A percentile compares a stretch with the other conserved stretches of the same genome.
These are phyloP conservation scores for Sebastes itinus DNA, from an alignment of 2,797 vertebrate species.

Conservation along the genomic window DNA sequence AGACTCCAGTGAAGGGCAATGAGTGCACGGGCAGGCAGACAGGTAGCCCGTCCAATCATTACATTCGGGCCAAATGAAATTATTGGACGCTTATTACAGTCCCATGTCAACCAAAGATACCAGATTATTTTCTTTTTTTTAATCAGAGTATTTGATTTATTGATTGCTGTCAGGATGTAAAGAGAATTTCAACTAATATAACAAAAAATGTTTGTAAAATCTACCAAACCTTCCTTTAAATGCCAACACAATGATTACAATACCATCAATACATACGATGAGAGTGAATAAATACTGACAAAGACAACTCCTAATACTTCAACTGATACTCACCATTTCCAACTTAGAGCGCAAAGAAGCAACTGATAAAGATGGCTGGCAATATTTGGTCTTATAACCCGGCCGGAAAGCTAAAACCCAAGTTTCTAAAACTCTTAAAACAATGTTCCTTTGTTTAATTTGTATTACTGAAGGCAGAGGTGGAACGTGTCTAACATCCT, in stretches of 20 bases:
- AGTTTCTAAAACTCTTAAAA: not conserved
- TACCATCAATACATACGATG: not conserved
- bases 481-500: not conserved
- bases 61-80: no score
- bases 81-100: no score
- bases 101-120: no score
- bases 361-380: not conserved
- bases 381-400: not conserved
- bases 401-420: not conserved
- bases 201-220: no score
- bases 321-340: not conserved
- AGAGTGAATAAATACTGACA: not conserved
- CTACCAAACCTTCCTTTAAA: not conserved
- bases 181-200: no score
- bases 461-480: not conserved
- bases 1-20: no score
- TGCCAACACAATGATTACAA: not conserved
- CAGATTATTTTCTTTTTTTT: no score
- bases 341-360: not conserved
- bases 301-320: not conserved
- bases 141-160: no score
- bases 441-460: not conserved
- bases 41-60: no score
- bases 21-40: no score
- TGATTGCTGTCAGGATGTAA: no score